Evolutionary conservation across 2,888 invertebrate species (phyloP), one percentile per base, ranked within the genome.

Genomic region (Thecophora atra): DNA sequence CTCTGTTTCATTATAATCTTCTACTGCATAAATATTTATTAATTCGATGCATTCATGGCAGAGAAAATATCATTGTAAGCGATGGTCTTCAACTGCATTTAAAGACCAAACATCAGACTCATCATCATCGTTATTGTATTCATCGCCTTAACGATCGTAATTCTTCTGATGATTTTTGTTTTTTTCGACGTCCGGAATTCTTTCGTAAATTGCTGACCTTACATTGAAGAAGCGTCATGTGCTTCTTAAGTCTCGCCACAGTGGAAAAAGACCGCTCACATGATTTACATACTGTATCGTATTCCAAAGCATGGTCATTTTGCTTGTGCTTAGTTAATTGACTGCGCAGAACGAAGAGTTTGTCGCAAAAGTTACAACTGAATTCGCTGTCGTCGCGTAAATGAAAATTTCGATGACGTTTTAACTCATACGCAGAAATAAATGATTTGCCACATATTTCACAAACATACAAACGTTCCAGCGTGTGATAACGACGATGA

Each of bases 401-500:
- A 52, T 65, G 65, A 19, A 44, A 65, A 3, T 52, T 65, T 2
- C 51, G 52, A 28, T 65, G 65, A 8, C 65, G 65, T 19, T 65
- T 65, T 52, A 65, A 52, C 7, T 65, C 65, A 28, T 51, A 51
- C 19, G 52, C 8, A 15, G 52, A 21, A 15, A 65, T 28, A 51
- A 65, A 65, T 3, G 42, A 13, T 26, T 65, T 65, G 0, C 65
- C 65, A 47, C 65, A 65, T 6, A 65, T 51, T 28, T 65, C 65
- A 26, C 65, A 65, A 3, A 65, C 51, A 28, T 21, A 51, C 15
- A 44, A 44, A 8, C 65, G 15, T 65, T 65, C 65, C 24, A 51
- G 65, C 2, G 65, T 65, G 21, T 65, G 65, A 24, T 51, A 65
- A 15, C 65, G 65, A 15, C 65, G 65, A 6, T 28, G 47, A 51